Conservation (phyloP, 1,140 invertebrate species). For the Trichonephila inaurata region DNA sequence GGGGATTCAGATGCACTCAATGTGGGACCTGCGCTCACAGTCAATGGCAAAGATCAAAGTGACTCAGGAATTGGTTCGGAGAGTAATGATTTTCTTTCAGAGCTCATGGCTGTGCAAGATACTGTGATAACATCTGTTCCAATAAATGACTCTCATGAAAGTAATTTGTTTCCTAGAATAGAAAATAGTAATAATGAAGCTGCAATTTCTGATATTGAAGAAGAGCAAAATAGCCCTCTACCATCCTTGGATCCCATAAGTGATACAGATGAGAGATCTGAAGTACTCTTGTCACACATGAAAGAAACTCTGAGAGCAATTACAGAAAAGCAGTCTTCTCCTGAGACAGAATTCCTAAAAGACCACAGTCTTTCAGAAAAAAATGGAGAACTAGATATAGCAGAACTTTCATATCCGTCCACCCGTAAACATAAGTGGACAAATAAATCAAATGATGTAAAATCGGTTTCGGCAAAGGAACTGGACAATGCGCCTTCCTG, state of each 20-base stretch:
- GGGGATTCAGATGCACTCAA: not conserved
- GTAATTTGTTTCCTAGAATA: constrained; percentile 34
- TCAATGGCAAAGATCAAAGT: constrained; percentile 62
- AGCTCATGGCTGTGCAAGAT: not conserved
- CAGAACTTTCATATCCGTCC: constrained; percentile 68
- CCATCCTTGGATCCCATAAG: constrained; percentile 21
- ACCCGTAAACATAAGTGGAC: constrained; percentile 65
- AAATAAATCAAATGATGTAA: constrained; percentile 39
- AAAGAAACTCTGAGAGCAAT: constrained; percentile 60
- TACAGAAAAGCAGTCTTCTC: constrained; percentile 38
- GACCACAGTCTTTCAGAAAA: constrained; percentile 19
- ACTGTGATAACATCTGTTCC: constrained; percentile 63
- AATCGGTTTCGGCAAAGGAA: constrained; percentile 49
- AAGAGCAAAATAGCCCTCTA: not conserved
- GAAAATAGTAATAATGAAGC: not conserved
- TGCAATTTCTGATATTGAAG: not conserved
- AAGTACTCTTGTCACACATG: constrained; percentile 40
- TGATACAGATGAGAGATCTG: not conserved
- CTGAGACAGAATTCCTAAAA: constrained; percentile 35
- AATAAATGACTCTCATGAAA: not conserved
- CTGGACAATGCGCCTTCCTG: constrained; percentile 49
- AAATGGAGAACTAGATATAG: not conserved
- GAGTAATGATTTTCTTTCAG: constrained; percentile 55
- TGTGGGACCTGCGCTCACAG: not conserved
- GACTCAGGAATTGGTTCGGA: constrained; percentile 69